Evolutionary conservation across 2,797 vertebrate genomes (phyloP).

Genomic region (Octomys mimax): DNA sequence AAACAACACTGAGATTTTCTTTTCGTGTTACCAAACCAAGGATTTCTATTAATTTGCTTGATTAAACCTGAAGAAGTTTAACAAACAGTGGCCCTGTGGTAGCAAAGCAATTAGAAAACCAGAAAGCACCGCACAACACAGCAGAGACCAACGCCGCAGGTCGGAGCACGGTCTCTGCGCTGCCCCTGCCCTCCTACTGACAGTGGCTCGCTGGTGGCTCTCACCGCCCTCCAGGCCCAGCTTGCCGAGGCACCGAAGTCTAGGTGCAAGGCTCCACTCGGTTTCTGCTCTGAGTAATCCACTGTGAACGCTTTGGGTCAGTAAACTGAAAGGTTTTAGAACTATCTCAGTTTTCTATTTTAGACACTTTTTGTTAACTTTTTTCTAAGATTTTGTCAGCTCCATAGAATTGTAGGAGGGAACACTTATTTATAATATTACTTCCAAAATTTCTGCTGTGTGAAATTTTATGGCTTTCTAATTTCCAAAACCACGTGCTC

Average conservation of each 20-base stretch:
- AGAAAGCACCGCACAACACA: background rate
- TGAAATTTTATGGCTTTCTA: background rate
- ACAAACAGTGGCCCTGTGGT: background rate
- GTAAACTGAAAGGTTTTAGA: slow-evolving; percentile 21
- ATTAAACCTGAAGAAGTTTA: background rate
- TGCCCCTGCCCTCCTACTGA: too few relatives aligned
- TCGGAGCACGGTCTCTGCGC: background rate
- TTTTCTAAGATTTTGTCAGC: background rate
- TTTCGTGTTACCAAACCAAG: background rate
- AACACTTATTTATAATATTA: background rate
- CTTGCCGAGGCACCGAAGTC: background rate
- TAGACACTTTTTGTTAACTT: slow-evolving; percentile 32
- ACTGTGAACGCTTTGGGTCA: background rate
- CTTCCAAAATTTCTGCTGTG: background rate
- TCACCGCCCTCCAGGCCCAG: background rate
- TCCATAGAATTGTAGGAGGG: background rate
- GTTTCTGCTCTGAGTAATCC: slow-evolving; percentile 41
- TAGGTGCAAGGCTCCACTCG: background rate
- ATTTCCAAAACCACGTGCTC: background rate
- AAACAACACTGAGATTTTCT: slow-evolving; percentile 2
- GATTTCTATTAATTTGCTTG: background rate
- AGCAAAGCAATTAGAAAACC: background rate
- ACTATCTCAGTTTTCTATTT: background rate
- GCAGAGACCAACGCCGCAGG: background rate
- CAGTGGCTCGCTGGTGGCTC: background rate